phyloP scores from a whole-genome alignment of 2,888 invertebrate genomes.

The Ctenicera cuprea region DNA sequence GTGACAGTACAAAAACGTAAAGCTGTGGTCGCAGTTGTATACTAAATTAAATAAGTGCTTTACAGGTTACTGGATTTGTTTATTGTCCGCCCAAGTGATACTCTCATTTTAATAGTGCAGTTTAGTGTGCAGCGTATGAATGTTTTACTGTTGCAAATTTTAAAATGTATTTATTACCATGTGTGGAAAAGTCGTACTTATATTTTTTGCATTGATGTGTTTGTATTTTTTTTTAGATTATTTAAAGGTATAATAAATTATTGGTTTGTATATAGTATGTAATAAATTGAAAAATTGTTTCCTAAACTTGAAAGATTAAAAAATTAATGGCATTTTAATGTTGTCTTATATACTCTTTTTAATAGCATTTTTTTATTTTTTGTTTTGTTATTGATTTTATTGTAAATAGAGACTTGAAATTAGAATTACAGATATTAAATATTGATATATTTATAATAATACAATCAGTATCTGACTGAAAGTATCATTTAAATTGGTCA shows the following conservation, averaged over 20 bases:
- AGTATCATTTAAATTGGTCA: constrained; percentile 60
- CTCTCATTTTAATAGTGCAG: constrained; percentile 43
- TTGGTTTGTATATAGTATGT: constrained; percentile 30
- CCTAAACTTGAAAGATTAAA: constrained; percentile 25
- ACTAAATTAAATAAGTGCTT: constrained; percentile 43
- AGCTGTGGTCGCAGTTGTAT: constrained; percentile 17
- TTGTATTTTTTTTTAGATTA: constrained; percentile 39
- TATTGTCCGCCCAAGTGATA: constrained; percentile 49
- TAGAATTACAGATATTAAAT: constrained; percentile 70
- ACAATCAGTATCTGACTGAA: constrained; percentile 67
- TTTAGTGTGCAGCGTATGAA: constrained; percentile 47
- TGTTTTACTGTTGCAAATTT: constrained; percentile 58
- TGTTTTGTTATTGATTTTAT: constrained; percentile 63
- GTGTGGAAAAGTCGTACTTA: constrained; percentile 51
- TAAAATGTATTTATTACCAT: constrained; percentile 49
- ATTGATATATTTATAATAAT: constrained; percentile 72
- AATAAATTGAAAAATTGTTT: constrained; percentile 34
- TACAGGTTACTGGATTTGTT: constrained; percentile 43
- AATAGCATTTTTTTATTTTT: constrained; percentile 35
- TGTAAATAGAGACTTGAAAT: constrained; percentile 70
- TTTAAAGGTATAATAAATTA: constrained; percentile 36
- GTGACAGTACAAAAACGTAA: constrained; percentile 8
- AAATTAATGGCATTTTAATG: constrained; percentile 39
- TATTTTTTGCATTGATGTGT: constrained; percentile 50
- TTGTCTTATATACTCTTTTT: constrained; percentile 30